Base-by-base conservation (phyloP, 1,140 invertebrate species). In the Aphelenchoides avenae region DNA sequence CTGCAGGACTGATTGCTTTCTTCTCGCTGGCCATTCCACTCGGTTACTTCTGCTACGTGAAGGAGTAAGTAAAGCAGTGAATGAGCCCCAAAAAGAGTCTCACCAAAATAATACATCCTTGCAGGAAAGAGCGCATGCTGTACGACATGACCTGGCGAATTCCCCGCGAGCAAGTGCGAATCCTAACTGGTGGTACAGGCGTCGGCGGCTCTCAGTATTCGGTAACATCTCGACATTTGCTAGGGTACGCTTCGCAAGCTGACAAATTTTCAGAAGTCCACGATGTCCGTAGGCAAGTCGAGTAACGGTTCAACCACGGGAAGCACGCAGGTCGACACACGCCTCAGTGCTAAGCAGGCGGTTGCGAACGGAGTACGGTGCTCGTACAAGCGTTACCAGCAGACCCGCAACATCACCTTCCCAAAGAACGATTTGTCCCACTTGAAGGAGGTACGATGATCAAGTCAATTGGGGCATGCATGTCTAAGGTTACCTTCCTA, bases 131-230 rank as follows among this genome's bases (percentile, higher is more conserved):
- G 39, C n/a, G 74, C 24, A 50, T 66, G 46, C 44, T 75, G 26
- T 75, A 75, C 51, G 71, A 75, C 47, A 75, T 75, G 73, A 76
- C 69, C n/a, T 75, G 73, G 73, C 40, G 73, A 22, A 68, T 75
- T 31, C 72, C 74, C 0, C 39, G 73, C 26, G 74, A 75, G 9
- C 59, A 64, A 29, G 64, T 75, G 26, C 57, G 69, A 27, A 18
- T 75, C 2, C 30, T 76, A 5, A 68, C 70, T 36, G 36, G 48
- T 22, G 36, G 27, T 20, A 53, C n/a, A 50, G 27, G 47, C 55
- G 22, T 22, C 5, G 24, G n/a, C 15, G 3, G 33, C 4, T 57
- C 47, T 7, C n/a, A 11, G 69, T 68, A 33, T 29, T 49, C 20
- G 37, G 26, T 22, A 58, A 18, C 53, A 54, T 22, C 26, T 50